These are phyloP conservation scores for Anomalospiza imberbis DNA, from an alignment of 2,797 vertebrate species.

Conservation along the genomic window DNA sequence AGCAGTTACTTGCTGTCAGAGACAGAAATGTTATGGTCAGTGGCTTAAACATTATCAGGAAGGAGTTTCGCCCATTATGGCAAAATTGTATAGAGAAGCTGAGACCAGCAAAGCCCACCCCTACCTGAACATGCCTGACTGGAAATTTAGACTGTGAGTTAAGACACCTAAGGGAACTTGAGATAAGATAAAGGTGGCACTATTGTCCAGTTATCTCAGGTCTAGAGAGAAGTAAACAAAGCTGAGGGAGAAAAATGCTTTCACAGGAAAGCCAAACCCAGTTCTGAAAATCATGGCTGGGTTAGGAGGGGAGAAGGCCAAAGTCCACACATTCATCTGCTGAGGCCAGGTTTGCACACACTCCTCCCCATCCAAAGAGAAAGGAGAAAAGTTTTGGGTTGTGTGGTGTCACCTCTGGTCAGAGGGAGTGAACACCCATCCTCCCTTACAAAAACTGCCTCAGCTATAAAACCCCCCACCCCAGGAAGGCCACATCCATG, in stretches of 20 bases:
- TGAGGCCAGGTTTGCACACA: not conserved
- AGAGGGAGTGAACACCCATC: not conserved
- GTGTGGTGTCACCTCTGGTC: accelerated
- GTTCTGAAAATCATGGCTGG: not conserved
- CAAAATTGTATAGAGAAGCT: not conserved
- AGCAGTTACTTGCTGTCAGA: not conserved
- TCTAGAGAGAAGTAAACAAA: not conserved
- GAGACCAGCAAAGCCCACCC: accelerated
- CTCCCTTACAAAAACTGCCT: not conserved
- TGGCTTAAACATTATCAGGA: not conserved
- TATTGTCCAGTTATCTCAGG: not conserved
- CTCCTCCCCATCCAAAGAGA: no score
- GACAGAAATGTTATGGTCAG: not conserved
- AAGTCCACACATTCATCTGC: not conserved
- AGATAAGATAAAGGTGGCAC: not conserved
- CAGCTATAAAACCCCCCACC: not conserved
- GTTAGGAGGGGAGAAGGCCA: accelerated
- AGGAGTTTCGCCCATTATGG: not conserved
- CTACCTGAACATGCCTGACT: not conserved
- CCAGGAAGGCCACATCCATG: accelerated
- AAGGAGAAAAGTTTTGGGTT: not conserved
- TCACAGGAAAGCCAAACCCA: not conserved
- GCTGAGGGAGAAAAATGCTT: not conserved
- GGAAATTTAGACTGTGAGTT: not conserved
- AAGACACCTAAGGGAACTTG: not conserved